A percentile compares a stretch with the other conserved stretches of the same genome.
These are phyloP conservation scores for Glyptemys insculpta DNA, from an alignment of 2,797 vertebrate species.

Conservation along the genomic window DNA sequence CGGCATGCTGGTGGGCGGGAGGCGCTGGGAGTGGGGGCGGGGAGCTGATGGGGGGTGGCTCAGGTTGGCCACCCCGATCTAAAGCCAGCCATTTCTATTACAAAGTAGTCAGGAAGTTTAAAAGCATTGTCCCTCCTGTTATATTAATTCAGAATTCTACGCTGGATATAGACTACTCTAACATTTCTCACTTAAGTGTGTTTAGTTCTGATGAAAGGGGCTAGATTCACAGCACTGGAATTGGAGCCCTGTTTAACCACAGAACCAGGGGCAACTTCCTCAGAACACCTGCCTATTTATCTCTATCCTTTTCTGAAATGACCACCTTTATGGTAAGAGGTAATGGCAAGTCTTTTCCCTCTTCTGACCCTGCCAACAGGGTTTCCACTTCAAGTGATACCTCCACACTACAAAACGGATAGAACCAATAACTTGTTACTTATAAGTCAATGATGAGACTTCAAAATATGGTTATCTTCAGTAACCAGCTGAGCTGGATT, in stretches of 20 bases:
- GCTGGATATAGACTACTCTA: fast-evolving
- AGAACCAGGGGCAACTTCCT: fast-evolving
- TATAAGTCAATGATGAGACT: background rate
- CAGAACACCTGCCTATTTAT: fast-evolving
- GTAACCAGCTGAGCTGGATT: background rate
- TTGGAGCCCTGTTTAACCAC: fast-evolving
- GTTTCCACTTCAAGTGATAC: background rate
- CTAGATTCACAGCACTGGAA: fast-evolving
- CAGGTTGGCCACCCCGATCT: too few species aligned
- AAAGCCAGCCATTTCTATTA: fast-evolving
- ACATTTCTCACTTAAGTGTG: fast-evolving
- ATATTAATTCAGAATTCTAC: fast-evolving
- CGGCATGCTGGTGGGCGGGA: too few species aligned
- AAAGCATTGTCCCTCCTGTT: fast-evolving
- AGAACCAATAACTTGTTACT: background rate
- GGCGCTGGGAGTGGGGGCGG: too few species aligned
- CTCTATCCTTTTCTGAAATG: fast-evolving
- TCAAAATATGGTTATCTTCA: background rate
- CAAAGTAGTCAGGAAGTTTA: background rate
- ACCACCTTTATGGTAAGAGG: fast-evolving
- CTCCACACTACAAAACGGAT: background rate
- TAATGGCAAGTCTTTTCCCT: fast-evolving
- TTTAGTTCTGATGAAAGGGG: fast-evolving
- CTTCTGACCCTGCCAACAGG: fast-evolving
- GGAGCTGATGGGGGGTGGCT: too few species aligned